These are phyloP conservation scores for Pseudomyrmex cubaensis DNA, from an alignment of 1,140 invertebrate species.

Conservation along the genomic window DNA sequence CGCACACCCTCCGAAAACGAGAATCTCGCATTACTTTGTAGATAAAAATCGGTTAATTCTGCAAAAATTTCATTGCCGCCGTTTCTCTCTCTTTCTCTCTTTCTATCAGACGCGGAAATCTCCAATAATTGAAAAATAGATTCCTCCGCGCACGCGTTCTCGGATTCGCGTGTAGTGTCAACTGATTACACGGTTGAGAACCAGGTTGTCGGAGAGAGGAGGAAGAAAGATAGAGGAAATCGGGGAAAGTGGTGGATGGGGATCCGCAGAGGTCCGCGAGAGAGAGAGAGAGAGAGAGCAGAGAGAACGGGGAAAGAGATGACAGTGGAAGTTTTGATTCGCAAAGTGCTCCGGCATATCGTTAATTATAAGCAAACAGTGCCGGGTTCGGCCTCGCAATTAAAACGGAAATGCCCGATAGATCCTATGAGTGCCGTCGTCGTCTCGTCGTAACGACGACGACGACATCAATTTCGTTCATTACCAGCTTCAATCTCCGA, in stretches of 20 bases:
- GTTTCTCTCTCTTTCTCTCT: constrained; percentile 2
- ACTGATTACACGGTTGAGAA: constrained; percentile 38
- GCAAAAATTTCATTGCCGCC: constrained; percentile 44
- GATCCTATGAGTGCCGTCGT: background rate
- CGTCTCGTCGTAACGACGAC: background rate
- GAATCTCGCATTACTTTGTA: constrained; percentile 27
- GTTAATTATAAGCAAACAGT: constrained; percentile 64
- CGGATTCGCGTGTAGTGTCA: constrained; percentile 40
- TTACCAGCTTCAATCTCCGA: constrained; percentile 50
- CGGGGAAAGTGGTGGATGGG: background rate
- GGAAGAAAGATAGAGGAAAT: background rate
- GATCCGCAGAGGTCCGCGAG: background rate
- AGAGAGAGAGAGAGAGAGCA: background rate
- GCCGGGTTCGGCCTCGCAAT: constrained; percentile 29
- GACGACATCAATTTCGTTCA: constrained; percentile 33
- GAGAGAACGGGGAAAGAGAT: background rate
- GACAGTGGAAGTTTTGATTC: constrained; percentile 55
- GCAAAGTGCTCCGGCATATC: constrained; percentile 50
- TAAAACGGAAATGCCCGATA: constrained; percentile 52
- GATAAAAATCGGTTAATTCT: constrained; percentile 21
- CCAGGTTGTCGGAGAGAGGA: background rate
- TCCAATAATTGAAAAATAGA: constrained; percentile 59
- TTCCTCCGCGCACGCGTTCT: constrained; percentile 25
- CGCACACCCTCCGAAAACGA: background rate
- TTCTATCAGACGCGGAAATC: constrained; percentile 15